phyloP scores from a whole-genome alignment of 2,113 vertebrate genomes.

The cattle (Bos taurus) region ARS-UCD2.0 NC_037332.1:5529501-5530000 shows the following conservation, averaged over 20 bases:
- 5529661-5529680: neutral
- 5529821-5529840: conserved; percentile 45
- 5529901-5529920: neutral
- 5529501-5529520: neutral
- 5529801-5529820: neutral
- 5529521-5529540: neutral
- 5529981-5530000: neutral
- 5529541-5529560: neutral
- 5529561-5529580: neutral
- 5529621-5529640: conserved; percentile 1
- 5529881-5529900: neutral
- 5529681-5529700: conserved; percentile 29
- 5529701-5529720: conserved; percentile 29
- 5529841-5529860: neutral
- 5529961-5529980: neutral
- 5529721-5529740: conserved; percentile 6
- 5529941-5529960: neutral
- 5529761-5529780: conserved; percentile 52
- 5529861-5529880: neutral
- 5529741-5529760: conserved; percentile 49
- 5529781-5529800: conserved; percentile 25
- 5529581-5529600: neutral
- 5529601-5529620: neutral
- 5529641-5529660: neutral
- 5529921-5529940: neutral